Conservation (phyloP, 2,797 vertebrate genomes). For the Crocodylus rhombifer region DNA sequence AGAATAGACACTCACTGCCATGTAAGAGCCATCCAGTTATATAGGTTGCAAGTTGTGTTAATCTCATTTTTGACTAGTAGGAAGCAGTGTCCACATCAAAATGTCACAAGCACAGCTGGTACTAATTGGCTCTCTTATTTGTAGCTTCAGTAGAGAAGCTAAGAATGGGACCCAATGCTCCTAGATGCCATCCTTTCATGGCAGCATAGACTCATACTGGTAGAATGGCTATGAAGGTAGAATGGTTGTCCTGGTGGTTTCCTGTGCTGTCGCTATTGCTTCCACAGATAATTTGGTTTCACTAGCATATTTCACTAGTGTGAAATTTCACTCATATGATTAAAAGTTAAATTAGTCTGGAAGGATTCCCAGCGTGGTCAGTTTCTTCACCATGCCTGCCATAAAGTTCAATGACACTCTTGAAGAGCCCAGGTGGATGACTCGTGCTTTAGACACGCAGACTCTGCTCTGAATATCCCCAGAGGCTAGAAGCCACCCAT, state of each 20-base stretch:
- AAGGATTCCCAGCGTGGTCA: background rate
- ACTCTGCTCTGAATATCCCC: background rate
- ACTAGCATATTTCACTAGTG: background rate
- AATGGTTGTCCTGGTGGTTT: background rate
- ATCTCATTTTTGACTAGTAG: background rate
- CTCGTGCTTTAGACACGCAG: background rate
- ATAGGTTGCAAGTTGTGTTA: background rate
- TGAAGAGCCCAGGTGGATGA: background rate
- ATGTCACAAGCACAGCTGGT: background rate
- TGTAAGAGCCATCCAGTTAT: background rate
- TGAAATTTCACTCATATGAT: background rate
- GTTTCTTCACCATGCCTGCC: background rate
- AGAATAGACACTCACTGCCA: background rate
- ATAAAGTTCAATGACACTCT: background rate
- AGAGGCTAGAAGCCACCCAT: background rate
- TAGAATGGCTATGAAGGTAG: background rate
- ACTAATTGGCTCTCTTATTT: background rate
- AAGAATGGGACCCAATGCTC: background rate
- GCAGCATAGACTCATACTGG: background rate
- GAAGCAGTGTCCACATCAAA: background rate
- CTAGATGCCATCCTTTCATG: background rate
- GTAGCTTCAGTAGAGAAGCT: background rate
- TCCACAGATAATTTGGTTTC: background rate
- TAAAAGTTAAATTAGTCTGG: background rate
- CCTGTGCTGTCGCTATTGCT: background rate